Percentiles rank a stretch among this genome's conserved stretches.
Conservation (phyloP, 2,888 invertebrate genomes). For the Deilephila porcellus region DNA sequence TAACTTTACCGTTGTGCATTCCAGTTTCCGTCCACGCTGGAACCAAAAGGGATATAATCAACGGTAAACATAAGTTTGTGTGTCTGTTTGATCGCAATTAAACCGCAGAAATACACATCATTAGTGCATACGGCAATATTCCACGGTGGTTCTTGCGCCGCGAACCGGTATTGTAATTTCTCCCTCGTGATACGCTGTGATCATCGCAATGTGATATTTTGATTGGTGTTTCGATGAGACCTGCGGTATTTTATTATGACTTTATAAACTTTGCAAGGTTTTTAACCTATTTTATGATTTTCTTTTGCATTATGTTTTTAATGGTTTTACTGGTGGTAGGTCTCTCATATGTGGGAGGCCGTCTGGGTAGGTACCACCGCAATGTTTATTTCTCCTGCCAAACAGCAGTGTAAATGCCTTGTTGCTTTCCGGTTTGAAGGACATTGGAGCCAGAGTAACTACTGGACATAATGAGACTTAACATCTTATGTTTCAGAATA, state of each 20-base stretch:
- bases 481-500: no score
- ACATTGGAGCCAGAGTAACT: no score
- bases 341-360: no score
- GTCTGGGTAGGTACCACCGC: no score
- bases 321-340: no score
- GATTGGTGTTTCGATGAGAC: conserved; percentile 74
- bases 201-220: conserved; percentile 63
- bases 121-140: conserved; percentile 82
- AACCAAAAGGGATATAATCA: conserved; percentile 34
- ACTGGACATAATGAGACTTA: no score
- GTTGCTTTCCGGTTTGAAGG: no score
- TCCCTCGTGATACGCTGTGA: conserved; percentile 60
- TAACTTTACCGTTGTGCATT: conserved; percentile 26
- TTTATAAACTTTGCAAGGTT: conserved; percentile 34
- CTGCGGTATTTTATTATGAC: conserved; percentile 49
- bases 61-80: conserved; percentile 52
- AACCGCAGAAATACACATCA: conserved; percentile 81
- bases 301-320: no score
- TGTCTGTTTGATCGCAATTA: conserved; percentile 78
- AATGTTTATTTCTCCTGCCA: no score
- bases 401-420: no score
- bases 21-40: conserved; percentile 43
- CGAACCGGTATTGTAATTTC: conserved; percentile 49
- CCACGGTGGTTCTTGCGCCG: conserved; percentile 78
- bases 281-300: background rate